Evolutionary conservation across 2,797 vertebrate species (phyloP).

Genomic region (Falco concolor): DNA sequence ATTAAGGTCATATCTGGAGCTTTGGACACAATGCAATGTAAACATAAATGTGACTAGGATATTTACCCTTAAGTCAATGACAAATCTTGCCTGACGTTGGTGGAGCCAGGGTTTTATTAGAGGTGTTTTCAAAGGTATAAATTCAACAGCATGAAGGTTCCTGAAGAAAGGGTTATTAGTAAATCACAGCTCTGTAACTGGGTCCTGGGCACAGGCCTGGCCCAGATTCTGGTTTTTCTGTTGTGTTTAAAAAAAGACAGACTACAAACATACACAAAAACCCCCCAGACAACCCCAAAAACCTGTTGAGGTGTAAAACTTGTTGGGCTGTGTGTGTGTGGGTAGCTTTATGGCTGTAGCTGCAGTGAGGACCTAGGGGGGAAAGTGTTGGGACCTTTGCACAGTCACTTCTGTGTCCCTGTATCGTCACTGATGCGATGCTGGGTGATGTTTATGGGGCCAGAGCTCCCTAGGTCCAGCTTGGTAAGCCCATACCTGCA

Average conservation of each 20-base stretch:
- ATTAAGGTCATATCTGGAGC: not conserved
- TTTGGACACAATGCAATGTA: not conserved
- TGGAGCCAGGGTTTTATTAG: not conserved
- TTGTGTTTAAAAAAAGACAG: not conserved
- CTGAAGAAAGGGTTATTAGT: not conserved
- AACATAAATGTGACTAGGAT: accelerated
- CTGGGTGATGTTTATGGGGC: accelerated
- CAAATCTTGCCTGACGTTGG: not conserved
- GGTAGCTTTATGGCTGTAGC: not conserved
- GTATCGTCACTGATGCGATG: accelerated
- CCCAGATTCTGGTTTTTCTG: not conserved
- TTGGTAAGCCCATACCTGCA: accelerated
- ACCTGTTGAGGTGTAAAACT: not conserved
- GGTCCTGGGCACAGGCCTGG: not conserved
- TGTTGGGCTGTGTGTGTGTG: not conserved
- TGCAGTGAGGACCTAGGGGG: not conserved
- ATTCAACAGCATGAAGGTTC: not conserved
- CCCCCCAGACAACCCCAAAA: not conserved
- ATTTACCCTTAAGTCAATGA: not conserved
- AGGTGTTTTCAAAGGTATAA: not conserved
- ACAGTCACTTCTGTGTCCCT: not conserved
- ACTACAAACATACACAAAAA: too few species aligned
- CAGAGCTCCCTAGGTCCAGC: not conserved
- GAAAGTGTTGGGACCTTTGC: accelerated
- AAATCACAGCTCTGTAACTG: not conserved